These are phyloP conservation scores for Isotomurus palustris DNA, from an alignment of 2,888 invertebrate species.

Conservation along the genomic window DNA sequence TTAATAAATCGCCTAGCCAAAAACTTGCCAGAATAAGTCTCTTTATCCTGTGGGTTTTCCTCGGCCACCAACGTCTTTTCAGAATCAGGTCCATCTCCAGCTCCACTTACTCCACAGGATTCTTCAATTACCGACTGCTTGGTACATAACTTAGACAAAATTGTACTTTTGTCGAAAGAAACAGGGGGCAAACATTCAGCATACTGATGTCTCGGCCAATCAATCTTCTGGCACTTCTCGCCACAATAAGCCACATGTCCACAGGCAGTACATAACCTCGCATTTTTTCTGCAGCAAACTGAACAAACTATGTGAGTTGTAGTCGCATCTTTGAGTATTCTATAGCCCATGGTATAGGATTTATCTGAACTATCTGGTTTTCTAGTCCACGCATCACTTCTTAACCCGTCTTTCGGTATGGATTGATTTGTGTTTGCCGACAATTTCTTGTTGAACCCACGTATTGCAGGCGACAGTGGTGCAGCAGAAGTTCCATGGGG, in stretches of 20 bases:
- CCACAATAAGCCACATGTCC: constrained; percentile 2
- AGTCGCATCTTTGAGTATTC: neutral
- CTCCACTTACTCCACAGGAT: neutral
- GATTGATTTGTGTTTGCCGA: too few species aligned
- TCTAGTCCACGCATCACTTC: too few species aligned
- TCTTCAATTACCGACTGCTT: neutral
- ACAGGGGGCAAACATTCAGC: constrained; percentile 1
- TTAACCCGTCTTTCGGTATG: too few species aligned
- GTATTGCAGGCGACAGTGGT: too few species aligned
- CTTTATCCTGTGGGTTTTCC: neutral
- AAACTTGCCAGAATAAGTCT: constrained; percentile 1
- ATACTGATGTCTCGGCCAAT: constrained; percentile 5
- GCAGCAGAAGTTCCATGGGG: too few species aligned
- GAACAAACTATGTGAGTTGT: constrained; percentile 2
- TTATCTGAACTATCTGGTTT: too few species aligned
- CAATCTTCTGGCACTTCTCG: neutral
- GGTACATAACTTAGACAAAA: too few species aligned
- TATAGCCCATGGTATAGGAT: too few species aligned
- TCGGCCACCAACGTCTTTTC: neutral
- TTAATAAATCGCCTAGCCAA: neutral
- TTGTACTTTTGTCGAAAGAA: neutral
- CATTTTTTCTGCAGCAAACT: constrained; percentile 5
- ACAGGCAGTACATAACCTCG: constrained; percentile 4
- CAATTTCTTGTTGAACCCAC: too few species aligned
- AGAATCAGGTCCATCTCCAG: neutral